Evolutionary conservation across 2,888 invertebrate species (phyloP).

Genomic region (Thymelicus acteon): DNA sequence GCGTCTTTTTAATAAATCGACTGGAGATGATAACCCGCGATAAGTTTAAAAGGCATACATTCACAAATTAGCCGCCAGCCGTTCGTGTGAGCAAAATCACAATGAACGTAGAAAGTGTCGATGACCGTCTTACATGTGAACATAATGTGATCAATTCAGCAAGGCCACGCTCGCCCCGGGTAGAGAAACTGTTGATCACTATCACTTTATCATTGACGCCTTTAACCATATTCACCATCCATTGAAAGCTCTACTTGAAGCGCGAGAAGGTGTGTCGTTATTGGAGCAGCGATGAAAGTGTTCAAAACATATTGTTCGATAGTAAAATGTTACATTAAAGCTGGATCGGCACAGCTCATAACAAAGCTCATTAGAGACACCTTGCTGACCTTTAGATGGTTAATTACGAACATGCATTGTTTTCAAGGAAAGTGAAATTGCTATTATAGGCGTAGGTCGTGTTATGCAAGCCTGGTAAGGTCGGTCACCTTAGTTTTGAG

Average conservation of each 20-base stretch:
- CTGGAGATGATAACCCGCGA: conserved; percentile 19
- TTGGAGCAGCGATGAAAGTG: conserved; percentile 19
- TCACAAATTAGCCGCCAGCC: conserved; percentile 35
- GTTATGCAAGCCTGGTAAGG: conserved; percentile 33
- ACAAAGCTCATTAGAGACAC: conserved; percentile 48
- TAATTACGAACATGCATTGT: conserved; percentile 51
- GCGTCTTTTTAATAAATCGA: conserved; percentile 12
- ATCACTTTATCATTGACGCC: conserved; percentile 24
- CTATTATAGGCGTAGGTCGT: conserved; percentile 41
- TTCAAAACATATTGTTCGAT: conserved; percentile 8
- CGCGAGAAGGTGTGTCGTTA: background rate
- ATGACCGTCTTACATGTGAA: conserved; percentile 37
- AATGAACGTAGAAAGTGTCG: conserved; percentile 38
- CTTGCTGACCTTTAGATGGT: conserved; percentile 46
- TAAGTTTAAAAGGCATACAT: conserved; percentile 25
- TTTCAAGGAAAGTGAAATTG: conserved; percentile 62
- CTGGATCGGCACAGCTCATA: conserved; percentile 36
- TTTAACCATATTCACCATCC: conserved; percentile 9
- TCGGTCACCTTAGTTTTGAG: conserved; percentile 29
- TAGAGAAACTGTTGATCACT: conserved; percentile 48
- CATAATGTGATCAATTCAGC: conserved; percentile 37
- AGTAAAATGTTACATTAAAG: conserved; percentile 26
- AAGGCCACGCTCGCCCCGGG: conserved; percentile 46
- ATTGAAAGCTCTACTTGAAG: background rate
- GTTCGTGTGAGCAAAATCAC: conserved; percentile 36